Conservation (phyloP, 1,140 invertebrate genomes). For the Drosophila navojoa region DNA sequence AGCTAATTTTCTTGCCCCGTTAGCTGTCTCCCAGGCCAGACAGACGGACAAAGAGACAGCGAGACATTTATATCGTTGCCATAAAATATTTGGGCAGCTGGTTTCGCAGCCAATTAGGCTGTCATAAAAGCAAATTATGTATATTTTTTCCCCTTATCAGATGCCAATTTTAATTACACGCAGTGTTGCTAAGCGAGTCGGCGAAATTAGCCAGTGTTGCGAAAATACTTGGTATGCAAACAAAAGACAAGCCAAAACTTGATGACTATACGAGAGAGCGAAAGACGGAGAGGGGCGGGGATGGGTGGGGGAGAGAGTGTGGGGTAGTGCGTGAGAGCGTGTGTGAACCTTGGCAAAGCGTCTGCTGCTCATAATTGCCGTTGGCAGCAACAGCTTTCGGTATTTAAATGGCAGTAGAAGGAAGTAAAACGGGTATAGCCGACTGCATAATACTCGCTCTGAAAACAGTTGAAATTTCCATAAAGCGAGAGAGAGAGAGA, state of each 20-base stretch:
- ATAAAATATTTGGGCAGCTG: neutral
- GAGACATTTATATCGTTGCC: too few relatives aligned
- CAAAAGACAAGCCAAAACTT: conserved; percentile 22
- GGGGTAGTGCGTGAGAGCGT: conserved; percentile 4
- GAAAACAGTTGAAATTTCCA: too few relatives aligned
- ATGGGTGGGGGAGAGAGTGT: conserved; percentile 5
- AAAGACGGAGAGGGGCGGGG: neutral
- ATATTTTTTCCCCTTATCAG: neutral
- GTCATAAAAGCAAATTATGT: neutral
- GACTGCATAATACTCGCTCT: neutral
- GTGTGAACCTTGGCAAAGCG: conserved; percentile 5
- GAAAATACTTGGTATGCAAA: conserved; percentile 16
- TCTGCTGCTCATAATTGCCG: conserved; percentile 18
- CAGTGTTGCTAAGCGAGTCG: conserved; percentile 26
- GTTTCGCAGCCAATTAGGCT: neutral
- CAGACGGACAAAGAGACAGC: too few relatives aligned
- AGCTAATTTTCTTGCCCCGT: neutral
- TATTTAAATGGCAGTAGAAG: conserved; percentile 3
- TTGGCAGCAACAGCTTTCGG: conserved; percentile 17
- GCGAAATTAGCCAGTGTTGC: conserved; percentile 14
- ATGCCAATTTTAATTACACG: conserved; percentile 14
- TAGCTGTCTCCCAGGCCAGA: neutral
- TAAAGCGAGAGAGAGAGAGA: too few relatives aligned
- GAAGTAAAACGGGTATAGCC: neutral
- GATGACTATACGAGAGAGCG: neutral